Conservation (phyloP, 1,140 invertebrate genomes). For the Probaryconus sp. region DNA sequence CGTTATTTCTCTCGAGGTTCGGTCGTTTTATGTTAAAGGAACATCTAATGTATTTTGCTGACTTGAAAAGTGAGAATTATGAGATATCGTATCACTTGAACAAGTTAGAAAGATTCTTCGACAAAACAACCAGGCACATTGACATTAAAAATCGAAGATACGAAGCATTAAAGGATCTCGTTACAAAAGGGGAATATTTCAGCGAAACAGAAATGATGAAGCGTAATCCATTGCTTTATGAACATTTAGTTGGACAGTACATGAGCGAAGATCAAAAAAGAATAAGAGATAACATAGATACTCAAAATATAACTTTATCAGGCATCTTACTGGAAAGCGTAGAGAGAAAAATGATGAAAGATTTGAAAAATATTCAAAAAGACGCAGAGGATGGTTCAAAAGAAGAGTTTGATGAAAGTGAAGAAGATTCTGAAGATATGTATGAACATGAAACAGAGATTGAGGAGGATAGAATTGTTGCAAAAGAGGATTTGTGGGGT, state of each 20-base stretch:
- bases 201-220: constrained; percentile 95
- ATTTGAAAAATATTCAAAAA: constrained; percentile 82
- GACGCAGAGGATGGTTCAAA: constrained; percentile 79
- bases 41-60: constrained; percentile 84
- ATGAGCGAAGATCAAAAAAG: constrained; percentile 86
- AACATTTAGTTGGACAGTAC: constrained; percentile 91
- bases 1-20: constrained; percentile 86
- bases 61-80: constrained; percentile 75
- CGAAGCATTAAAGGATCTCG: constrained; percentile 87
- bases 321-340: constrained; percentile 84
- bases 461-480: constrained; percentile 1
- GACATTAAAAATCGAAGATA: constrained; percentile 89
- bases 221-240: constrained; percentile 92
- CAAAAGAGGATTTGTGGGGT: constrained; percentile 45
- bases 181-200: constrained; percentile 89
- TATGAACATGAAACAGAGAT: constrained; percentile 66
- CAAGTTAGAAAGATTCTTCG: constrained; percentile 80
- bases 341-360: constrained; percentile 82
- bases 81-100: constrained; percentile 81
- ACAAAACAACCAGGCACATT: constrained; percentile 78
- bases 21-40: constrained; percentile 83
- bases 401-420: too few species aligned
- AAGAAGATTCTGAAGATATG: constrained; percentile 72
- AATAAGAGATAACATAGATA: constrained; percentile 79
- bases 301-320: constrained; percentile 82